Conservation (phyloP, 2,113 vertebrate genomes). For the Siniperca chuatsi region DNA sequence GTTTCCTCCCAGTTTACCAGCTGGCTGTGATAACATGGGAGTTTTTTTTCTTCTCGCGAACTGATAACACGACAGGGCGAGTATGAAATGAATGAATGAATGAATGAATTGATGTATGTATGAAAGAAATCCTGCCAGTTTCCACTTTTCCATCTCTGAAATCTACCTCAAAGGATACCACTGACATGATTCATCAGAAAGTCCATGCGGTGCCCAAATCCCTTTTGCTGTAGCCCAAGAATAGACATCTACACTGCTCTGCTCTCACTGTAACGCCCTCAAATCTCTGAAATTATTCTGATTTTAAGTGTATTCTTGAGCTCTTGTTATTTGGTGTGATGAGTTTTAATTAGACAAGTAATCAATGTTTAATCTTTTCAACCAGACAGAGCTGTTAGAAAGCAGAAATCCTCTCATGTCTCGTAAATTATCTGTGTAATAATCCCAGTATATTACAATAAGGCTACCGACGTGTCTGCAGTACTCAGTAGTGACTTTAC, state of each 20-base stretch:
- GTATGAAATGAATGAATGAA: constrained; percentile 1
- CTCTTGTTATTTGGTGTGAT: background rate
- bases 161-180: constrained; percentile 1
- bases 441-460: background rate
- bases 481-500: background rate
- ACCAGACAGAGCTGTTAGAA: too few relatives aligned
- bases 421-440: background rate
- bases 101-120: background rate
- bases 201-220: background rate
- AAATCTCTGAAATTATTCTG: background rate
- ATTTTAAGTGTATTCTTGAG: background rate
- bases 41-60: background rate
- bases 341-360: background rate
- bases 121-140: background rate
- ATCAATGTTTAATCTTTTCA: background rate
- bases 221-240: background rate
- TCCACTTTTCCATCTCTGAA: background rate
- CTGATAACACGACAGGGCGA: background rate
- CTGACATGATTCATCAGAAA: constrained; percentile 41
- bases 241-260: background rate
- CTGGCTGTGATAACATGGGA: background rate
- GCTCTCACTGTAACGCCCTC: background rate
- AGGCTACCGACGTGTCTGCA: background rate
- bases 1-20: constrained; percentile 46
- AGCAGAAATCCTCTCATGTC: background rate